A percentile compares a stretch with the other conserved stretches of the same genome.
Conservation (phyloP, 2,888 invertebrate genomes). For the Rotaria socialis region DNA sequence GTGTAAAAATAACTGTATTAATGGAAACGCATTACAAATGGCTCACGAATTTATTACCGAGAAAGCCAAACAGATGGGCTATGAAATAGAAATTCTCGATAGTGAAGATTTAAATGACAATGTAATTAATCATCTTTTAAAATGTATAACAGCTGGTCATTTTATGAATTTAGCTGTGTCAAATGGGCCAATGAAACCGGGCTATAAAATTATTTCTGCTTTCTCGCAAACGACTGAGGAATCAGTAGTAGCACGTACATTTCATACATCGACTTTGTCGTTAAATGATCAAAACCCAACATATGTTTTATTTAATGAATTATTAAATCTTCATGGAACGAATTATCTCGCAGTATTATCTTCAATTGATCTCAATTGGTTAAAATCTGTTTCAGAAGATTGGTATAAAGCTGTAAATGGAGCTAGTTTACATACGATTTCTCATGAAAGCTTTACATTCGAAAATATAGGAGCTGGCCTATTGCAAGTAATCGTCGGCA, state of each 20-base stretch:
- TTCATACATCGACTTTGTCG: neutral
- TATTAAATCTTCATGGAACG: neutral
- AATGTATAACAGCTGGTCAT: neutral
- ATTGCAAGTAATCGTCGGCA: neutral
- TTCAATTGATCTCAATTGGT: neutral
- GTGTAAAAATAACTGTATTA: conserved; percentile 49
- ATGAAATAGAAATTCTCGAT: too few relatives aligned
- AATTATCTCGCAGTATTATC: neutral
- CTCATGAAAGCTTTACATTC: neutral
- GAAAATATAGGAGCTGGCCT: neutral
- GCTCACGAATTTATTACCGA: conserved; percentile 16
- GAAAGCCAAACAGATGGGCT: neutral
- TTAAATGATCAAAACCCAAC: neutral
- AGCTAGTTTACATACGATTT: neutral
- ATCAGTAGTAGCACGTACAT: neutral
- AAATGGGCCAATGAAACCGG: neutral
- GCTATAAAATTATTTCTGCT: neutral
- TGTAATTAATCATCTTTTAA: too few relatives aligned
- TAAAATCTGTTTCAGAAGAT: neutral
- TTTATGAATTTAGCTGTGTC: neutral
- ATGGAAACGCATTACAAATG: conserved; percentile 48
- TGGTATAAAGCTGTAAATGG: neutral
- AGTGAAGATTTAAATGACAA: too few relatives aligned
- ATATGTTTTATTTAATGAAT: neutral
- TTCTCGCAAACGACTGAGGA: neutral